Evolutionary conservation across 2,113 vertebrate species (phyloP), one percentile per base, ranked within the genome.

Genomic region (Sturnus vulgaris): DNA sequence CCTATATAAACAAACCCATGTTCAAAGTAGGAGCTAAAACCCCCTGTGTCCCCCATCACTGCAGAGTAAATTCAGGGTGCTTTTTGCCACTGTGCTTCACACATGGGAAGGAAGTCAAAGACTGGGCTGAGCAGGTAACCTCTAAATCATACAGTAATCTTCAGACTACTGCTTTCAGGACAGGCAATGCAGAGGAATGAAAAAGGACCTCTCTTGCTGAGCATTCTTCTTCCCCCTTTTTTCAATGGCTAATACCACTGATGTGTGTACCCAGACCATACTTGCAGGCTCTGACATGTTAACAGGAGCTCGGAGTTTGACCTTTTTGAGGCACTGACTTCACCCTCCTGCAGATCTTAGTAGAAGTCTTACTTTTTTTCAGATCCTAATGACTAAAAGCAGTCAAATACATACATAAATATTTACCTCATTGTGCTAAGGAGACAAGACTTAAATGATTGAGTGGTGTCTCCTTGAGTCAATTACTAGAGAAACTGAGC

Each of bases 1-100:
- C 11, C 22, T 53, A 5, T 42, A n/a, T 3, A 3, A 65, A 63
- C 1, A 1, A 23, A 31, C 11, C 47, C 61, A 19, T 33, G 42
- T 5, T 84, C 72, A 82, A 56, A 82, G 44, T 7, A 78, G 56
- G 27, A 31, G 25, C 25, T 35, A 81, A 60, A 55, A 5, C 11
- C 10, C 30, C 0, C 0, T 12, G 7, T 40, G 25, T 27, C 30
- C 28, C 6, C 1, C 25, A 31, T 30, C 20, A 27, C 8, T 61
- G 33, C 27, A 86, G 27, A 12, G 21, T 63, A 64, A 83, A 70
- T 69, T 71, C 21, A 46, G 33, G 22, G 24, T 15, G 4, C 22
- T 30, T 68, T 35, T 55, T 81, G 24, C 44, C 37, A n/a, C n/a
- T 31, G 33, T 47, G 27, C 15, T 61, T 39, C 33, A 17, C 8